Conservation (phyloP, 2,888 invertebrate species). For the Thelaira solivaga region DNA sequence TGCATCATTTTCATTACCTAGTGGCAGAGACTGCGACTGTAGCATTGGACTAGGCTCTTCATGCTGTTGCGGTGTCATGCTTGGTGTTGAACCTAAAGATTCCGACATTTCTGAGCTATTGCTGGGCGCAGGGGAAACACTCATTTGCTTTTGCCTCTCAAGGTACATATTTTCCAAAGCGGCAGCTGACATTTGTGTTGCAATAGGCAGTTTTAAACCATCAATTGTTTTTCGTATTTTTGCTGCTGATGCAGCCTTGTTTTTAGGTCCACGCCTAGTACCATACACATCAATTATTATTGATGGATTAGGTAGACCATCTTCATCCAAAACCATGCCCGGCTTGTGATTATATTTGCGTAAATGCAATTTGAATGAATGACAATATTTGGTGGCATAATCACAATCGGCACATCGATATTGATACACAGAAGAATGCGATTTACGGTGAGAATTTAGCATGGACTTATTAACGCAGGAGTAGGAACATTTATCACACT, state of each 20-base stretch:
- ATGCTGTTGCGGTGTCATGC: constrained; percentile 57
- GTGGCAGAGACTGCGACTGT: constrained; percentile 18
- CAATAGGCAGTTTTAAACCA: constrained; percentile 38
- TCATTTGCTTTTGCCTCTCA: constrained; percentile 62
- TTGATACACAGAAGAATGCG: constrained; percentile 94
- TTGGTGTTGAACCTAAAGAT: constrained; percentile 51
- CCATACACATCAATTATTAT: constrained; percentile 95
- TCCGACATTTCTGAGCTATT: constrained; percentile 65
- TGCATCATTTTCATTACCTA: constrained; percentile 63
- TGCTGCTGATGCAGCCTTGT: constrained; percentile 72
- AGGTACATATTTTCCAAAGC: constrained; percentile 71
- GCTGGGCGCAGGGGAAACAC: constrained; percentile 70
- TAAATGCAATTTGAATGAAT: constrained; percentile 96
- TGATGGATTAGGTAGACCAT: constrained; percentile 91
- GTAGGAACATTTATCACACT: constrained; percentile 92
- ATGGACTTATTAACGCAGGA: constrained; percentile 99
- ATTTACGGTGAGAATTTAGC: constrained; percentile 98
- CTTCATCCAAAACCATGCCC: constrained; percentile 91
- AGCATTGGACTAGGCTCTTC: constrained; percentile 24
- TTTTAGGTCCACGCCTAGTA: constrained; percentile 90
- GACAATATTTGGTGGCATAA: constrained; percentile 98
- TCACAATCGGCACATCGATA: constrained; percentile 95
- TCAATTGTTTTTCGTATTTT: constrained; percentile 6
- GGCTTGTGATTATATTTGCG: constrained; percentile 94
- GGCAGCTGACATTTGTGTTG: constrained; percentile 72